Evolutionary conservation across 2,888 invertebrate species (phyloP).

Genomic region (Dryobota labecula): DNA sequence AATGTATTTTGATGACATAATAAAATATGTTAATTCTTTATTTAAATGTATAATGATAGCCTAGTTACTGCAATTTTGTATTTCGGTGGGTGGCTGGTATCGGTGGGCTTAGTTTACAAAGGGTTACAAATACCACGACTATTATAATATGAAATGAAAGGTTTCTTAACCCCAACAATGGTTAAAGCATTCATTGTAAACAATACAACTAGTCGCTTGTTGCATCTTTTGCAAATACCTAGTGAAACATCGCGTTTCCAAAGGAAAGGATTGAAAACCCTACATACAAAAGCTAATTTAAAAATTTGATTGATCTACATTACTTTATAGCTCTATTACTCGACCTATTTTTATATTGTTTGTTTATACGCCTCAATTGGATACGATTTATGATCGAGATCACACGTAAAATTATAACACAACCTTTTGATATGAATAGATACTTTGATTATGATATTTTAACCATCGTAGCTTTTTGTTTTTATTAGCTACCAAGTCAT

Average conservation of each 20-base stretch:
- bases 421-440: conserved; percentile 17
- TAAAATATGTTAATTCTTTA: conserved; percentile 29
- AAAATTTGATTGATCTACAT: conserved; percentile 46
- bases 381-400: conserved; percentile 54
- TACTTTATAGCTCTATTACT: conserved; percentile 43
- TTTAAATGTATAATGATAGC: background rate
- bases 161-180: conserved; percentile 1
- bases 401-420: conserved; percentile 40
- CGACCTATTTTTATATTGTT: conserved; percentile 52
- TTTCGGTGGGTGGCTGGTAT: conserved; percentile 14
- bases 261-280: conserved; percentile 20
- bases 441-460: conserved; percentile 26
- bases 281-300: conserved; percentile 2
- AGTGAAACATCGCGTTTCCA: conserved; percentile 18
- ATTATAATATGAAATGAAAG: background rate
- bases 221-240: conserved; percentile 47
- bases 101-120: background rate
- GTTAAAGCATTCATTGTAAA: conserved; percentile 8
- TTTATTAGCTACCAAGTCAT: conserved; percentile 19
- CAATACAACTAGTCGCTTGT: conserved; percentile 21
- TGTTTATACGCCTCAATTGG: conserved; percentile 51
- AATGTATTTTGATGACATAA: conserved; percentile 36
- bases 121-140: background rate
- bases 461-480: conserved; percentile 22
- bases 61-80: background rate